Evolutionary conservation across 2,797 vertebrate genomes (phyloP).

Genomic region (Gambelia wislizenii): DNA sequence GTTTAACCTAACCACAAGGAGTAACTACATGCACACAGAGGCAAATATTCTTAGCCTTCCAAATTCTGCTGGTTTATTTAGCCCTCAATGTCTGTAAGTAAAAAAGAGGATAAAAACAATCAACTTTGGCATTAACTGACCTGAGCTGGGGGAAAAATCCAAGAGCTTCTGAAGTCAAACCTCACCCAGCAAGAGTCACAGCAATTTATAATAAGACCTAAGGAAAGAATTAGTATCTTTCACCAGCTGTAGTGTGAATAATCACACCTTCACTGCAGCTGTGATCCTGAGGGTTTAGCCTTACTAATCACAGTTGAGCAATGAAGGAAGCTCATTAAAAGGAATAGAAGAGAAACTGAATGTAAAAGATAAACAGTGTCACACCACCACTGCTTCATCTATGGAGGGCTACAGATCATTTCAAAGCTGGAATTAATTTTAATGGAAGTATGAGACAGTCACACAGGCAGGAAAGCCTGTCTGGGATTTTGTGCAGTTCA

Average conservation of each 20-base stretch:
- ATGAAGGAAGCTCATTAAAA: slow-evolving; percentile 9
- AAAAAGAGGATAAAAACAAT: slow-evolving; percentile 5
- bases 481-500: no score
- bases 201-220: slow-evolving; percentile 4
- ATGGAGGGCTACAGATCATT: background rate
- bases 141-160: background rate
- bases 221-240: slow-evolving; percentile 4
- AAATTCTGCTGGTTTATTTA: background rate
- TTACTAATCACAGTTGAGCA: slow-evolving; percentile 21
- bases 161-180: background rate
- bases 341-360: background rate
- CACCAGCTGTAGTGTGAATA: slow-evolving; percentile 13
- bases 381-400: background rate
- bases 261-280: background rate
- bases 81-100: background rate
- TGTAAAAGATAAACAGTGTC: background rate
- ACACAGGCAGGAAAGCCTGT: no score
- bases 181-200: background rate
- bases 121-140: background rate
- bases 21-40: slow-evolving; percentile 7
- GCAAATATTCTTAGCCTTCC: slow-evolving; percentile 44
- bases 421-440: background rate
- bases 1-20: background rate
- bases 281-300: background rate
- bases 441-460: background rate